These are phyloP conservation scores for Palythoa grandis DNA, from an alignment of 92 coral and sea anemone genomes.

Conservation along the genomic window DNA sequence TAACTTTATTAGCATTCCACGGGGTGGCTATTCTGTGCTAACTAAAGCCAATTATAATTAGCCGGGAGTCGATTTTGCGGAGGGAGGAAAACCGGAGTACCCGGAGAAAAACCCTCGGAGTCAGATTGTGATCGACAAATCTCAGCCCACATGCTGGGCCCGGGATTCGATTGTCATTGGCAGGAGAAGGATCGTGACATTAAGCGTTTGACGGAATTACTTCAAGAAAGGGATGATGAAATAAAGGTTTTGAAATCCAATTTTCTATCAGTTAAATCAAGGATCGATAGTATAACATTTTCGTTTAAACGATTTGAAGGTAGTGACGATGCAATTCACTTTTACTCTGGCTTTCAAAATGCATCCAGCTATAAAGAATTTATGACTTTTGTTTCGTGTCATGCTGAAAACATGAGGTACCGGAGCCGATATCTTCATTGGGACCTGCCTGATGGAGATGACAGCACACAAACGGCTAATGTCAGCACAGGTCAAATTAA, in stretches of 20 bases:
- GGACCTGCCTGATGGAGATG: neutral
- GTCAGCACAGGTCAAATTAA: neutral
- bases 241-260: neutral
- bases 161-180: neutral
- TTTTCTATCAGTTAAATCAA: neutral
- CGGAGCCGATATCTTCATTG: neutral
- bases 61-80: too few species aligned
- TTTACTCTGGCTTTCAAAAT: neutral
- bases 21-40: too few species aligned
- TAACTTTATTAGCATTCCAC: too few species aligned
- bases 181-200: neutral
- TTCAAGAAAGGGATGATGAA: neutral
- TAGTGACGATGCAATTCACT: neutral
- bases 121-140: too few species aligned
- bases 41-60: too few species aligned
- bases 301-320: neutral
- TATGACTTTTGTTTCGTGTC: slow-evolving; percentile 27
- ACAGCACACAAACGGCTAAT: neutral
- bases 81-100: too few species aligned
- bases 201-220: neutral
- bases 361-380: slow-evolving; percentile 15
- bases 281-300: neutral
- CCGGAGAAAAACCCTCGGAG: too few species aligned
- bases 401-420: slow-evolving; percentile 19
- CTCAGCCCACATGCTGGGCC: too few species aligned